These are phyloP conservation scores for Rhopilema esculentum DNA, from an alignment of 30 jellyfish, hydroid and myxozoan species.

Conservation along the genomic window DNA sequence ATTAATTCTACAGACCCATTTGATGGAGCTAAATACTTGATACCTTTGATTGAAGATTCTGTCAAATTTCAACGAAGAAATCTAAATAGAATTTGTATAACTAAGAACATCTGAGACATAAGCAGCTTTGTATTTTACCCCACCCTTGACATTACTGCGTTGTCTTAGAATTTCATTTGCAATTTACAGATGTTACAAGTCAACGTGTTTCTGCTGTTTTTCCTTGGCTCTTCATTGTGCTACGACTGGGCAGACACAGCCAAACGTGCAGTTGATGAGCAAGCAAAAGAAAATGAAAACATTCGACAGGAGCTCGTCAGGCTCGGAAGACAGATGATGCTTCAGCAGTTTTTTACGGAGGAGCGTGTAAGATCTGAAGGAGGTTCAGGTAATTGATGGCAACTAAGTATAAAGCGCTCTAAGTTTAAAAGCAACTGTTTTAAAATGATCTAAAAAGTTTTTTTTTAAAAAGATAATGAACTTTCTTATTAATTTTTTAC, in stretches of 20 bases:
- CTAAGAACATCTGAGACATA: too few species aligned
- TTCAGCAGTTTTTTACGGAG: slow-evolving; percentile 88
- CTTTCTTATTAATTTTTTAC: too few species aligned
- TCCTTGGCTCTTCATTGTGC: background rate
- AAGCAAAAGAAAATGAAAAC: slow-evolving; percentile 37
- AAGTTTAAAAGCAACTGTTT: background rate
- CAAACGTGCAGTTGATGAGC: slow-evolving; percentile 52
- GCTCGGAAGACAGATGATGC: slow-evolving; percentile 84
- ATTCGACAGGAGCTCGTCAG: slow-evolving; percentile 39
- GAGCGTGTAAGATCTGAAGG: slow-evolving; percentile 93
- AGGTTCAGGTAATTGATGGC: slow-evolving; percentile 52
- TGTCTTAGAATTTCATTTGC: too few species aligned
- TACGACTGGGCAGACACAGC: slow-evolving; percentile 50
- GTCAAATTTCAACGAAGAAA: too few species aligned
- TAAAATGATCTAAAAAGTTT: background rate
- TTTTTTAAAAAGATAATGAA: background rate
- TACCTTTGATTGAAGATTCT: too few species aligned
- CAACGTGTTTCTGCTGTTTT: slow-evolving; percentile 7
- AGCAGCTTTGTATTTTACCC: too few species aligned
- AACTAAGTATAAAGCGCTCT: background rate
- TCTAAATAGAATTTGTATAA: too few species aligned
- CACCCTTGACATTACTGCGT: too few species aligned
- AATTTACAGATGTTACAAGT: slow-evolving; percentile 32
- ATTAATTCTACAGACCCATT: too few species aligned
- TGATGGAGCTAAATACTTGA: too few species aligned